Evolutionary conservation across 2,797 vertebrate genomes (phyloP).

Genomic region (Paguma larvata): DNA sequence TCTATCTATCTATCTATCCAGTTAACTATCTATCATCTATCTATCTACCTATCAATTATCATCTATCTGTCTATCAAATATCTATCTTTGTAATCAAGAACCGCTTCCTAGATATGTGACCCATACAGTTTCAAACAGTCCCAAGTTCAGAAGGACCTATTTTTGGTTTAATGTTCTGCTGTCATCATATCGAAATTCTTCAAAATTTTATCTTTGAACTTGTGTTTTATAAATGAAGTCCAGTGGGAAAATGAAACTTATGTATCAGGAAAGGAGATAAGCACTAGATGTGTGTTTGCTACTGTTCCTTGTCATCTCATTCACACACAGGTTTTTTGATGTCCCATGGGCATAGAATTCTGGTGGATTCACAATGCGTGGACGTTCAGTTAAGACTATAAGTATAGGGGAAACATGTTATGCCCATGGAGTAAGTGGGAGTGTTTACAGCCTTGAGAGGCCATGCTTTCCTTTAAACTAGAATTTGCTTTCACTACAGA

Average conservation of each 20-base stretch:
- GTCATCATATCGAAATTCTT: background rate
- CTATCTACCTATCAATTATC: background rate
- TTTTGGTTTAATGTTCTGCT: slow-evolving; percentile 1
- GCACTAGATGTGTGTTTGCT: background rate
- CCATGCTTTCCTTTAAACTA: background rate
- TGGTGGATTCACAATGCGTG: background rate
- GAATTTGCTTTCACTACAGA: background rate
- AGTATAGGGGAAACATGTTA: background rate
- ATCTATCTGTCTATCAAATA: background rate
- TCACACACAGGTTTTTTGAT: background rate
- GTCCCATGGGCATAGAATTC: background rate
- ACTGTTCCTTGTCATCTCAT: background rate
- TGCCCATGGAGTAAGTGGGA: background rate
- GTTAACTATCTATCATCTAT: background rate
- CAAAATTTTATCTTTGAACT: background rate
- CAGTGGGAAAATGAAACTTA: background rate
- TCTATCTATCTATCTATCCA: background rate
- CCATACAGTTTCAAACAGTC: background rate
- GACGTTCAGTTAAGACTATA: background rate
- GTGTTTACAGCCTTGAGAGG: background rate
- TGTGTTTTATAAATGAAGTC: background rate
- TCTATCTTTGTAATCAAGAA: background rate
- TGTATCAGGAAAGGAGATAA: background rate
- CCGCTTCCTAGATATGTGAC: background rate
- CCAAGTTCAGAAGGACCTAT: background rate